Evolutionary conservation across 1,140 invertebrate genomes (phyloP).

Genomic region (Pseudomyrmex cubaensis): DNA sequence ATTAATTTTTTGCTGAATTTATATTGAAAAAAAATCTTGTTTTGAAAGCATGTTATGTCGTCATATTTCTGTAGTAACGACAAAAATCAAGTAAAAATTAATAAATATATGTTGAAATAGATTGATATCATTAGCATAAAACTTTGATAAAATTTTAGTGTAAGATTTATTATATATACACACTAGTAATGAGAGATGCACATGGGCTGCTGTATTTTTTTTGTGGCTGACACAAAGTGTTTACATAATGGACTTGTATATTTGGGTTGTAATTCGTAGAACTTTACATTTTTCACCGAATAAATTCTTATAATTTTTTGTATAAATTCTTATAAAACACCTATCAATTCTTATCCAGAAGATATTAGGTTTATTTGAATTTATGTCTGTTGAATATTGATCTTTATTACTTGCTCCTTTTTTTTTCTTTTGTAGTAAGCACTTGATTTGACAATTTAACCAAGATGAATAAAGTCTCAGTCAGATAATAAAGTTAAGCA

Average conservation of each 20-base stretch:
- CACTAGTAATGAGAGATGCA: conserved; percentile 46
- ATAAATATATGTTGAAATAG: conserved; percentile 48
- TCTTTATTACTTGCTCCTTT: no score
- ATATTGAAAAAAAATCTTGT: conserved; percentile 18
- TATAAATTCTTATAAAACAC: background rate
- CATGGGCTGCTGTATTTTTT: conserved; percentile 74
- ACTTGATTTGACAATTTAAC: no score
- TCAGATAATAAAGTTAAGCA: no score
- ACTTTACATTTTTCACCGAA: conserved; percentile 27
- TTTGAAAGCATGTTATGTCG: conserved; percentile 38
- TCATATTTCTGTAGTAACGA: conserved; percentile 48
- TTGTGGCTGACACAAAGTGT: conserved; percentile 40
- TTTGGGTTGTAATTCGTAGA: conserved; percentile 12
- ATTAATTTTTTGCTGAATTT: conserved; percentile 4
- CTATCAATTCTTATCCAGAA: background rate
- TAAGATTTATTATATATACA: no score
- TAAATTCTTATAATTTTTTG: conserved; percentile 38
- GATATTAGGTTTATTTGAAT: conserved; percentile 19
- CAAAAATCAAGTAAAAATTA: conserved; percentile 34
- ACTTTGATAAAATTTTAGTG: conserved; percentile 40
- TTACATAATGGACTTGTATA: conserved; percentile 23
- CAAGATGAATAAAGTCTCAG: no score
- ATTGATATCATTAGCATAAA: conserved; percentile 52
- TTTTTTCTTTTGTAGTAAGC: no score
- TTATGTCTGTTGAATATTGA: conserved; percentile 42